These are phyloP conservation scores for Brachypalpus laphriformis DNA, from an alignment of 2,888 invertebrate genomes.

Conservation along the genomic window DNA sequence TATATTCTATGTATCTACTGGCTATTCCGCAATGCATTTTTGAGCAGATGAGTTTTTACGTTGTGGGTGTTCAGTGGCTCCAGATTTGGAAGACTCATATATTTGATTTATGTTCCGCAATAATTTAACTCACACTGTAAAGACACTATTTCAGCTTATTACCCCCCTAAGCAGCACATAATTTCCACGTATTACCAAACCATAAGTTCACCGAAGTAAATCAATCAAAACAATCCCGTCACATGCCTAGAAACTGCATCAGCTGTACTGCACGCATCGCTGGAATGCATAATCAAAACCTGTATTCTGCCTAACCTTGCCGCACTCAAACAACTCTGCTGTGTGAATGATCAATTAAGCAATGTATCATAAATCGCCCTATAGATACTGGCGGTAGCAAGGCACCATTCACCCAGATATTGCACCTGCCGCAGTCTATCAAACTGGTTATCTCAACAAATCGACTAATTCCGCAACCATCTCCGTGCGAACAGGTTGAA, in stretches of 20 bases:
- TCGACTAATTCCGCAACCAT: slow-evolving; percentile 26
- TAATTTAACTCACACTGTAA: no score
- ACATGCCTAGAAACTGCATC: neutral
- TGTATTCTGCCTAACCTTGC: slow-evolving; percentile 9
- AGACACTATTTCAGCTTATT: no score
- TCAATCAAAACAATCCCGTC: neutral
- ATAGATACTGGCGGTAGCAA: slow-evolving; percentile 16
- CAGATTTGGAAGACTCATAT: no score
- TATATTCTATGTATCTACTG: no score
- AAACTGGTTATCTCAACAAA: slow-evolving; percentile 36
- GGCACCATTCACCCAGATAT: slow-evolving; percentile 27
- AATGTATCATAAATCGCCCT: slow-evolving; percentile 30
- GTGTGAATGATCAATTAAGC: slow-evolving; percentile 8
- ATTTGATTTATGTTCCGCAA: no score
- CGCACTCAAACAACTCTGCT: neutral
- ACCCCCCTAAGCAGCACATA: no score
- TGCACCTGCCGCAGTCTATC: slow-evolving; percentile 52
- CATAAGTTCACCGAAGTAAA: no score
- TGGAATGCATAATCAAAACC: neutral
- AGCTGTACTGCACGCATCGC: neutral
- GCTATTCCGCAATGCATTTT: no score
- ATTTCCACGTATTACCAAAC: no score
- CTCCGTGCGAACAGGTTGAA: slow-evolving; percentile 15
- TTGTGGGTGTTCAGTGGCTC: no score
- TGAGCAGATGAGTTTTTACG: no score